Evolutionary conservation across 2,888 invertebrate genomes (phyloP).

Genomic region (Agrilus biguttatus): DNA sequence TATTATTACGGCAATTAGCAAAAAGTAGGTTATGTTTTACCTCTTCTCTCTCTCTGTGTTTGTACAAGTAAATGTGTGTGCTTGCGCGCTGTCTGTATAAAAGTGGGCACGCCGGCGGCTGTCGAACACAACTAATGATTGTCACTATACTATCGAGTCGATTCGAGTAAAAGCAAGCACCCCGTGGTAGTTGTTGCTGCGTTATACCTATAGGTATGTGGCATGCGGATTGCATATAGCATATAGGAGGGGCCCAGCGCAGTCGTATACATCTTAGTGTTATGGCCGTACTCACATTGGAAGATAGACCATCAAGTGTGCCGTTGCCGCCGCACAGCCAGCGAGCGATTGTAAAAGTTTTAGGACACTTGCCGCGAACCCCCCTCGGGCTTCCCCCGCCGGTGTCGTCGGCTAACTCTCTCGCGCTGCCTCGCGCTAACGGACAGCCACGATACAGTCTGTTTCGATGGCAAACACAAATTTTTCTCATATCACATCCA

Average conservation of each 20-base stretch:
- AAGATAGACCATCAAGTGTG: conserved; percentile 51
- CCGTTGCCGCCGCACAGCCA: conserved; percentile 34
- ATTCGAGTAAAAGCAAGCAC: conserved; percentile 16
- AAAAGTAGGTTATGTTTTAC: too few relatives aligned
- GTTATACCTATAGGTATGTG: conserved; percentile 33
- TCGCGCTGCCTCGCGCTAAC: background rate
- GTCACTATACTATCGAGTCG: conserved; percentile 21
- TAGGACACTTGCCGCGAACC: conserved; percentile 44
- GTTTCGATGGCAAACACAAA: too few relatives aligned
- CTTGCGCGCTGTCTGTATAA: too few relatives aligned
- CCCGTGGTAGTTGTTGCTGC: conserved; percentile 30
- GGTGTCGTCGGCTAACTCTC: conserved; percentile 12
- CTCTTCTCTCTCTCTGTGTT: too few relatives aligned
- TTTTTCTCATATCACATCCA: too few relatives aligned
- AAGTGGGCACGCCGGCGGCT: conserved; percentile 24
- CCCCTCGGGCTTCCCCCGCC: conserved; percentile 16
- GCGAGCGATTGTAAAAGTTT: conserved; percentile 46
- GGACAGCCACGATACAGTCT: too few relatives aligned
- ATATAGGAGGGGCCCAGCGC: conserved; percentile 40
- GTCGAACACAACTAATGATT: conserved; percentile 34
- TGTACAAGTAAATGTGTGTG: too few relatives aligned
- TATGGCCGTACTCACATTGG: conserved; percentile 51
- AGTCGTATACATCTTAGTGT: conserved; percentile 47
- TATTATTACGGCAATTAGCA: too few relatives aligned
- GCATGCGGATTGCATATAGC: conserved; percentile 34